Evolutionary conservation across 2,888 invertebrate genomes (phyloP).

Genomic region (Tillus elongatus): DNA sequence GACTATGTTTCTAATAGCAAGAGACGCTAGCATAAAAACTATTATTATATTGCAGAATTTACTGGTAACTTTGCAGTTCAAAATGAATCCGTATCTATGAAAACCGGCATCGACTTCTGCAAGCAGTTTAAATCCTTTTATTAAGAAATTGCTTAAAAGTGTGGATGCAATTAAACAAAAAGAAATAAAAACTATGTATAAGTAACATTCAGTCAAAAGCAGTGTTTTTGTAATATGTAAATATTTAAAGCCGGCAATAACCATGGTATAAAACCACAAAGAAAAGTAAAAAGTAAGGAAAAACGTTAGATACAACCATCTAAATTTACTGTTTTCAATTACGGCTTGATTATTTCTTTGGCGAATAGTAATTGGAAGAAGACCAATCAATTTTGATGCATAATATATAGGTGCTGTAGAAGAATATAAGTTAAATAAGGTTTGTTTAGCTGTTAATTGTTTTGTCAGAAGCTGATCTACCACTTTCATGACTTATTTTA

Average conservation of each 20-base stretch:
- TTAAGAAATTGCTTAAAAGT: neutral
- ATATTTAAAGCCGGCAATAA: neutral
- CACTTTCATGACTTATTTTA: too few relatives aligned
- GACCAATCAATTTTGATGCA: neutral
- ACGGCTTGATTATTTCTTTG: neutral
- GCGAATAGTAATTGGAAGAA: neutral
- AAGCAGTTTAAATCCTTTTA: neutral
- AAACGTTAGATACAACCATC: neutral
- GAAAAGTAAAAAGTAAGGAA: neutral
- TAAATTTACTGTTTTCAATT: neutral
- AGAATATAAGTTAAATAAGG: neutral
- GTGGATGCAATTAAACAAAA: neutral
- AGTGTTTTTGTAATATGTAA: neutral
- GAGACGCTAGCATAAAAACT: conserved; percentile 18
- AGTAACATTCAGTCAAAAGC: neutral
- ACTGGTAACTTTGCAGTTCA: neutral
- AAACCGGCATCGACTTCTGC: conserved; percentile 1
- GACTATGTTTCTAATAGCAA: conserved; percentile 18
- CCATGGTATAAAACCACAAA: neutral
- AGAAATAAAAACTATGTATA: neutral
- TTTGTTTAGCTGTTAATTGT: neutral
- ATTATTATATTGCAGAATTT: neutral
- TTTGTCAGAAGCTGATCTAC: neutral
- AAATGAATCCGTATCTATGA: neutral
- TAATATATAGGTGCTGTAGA: neutral